Conservation (phyloP, 2,797 vertebrate species). For the Chiroxiphia lanceolata region DNA sequence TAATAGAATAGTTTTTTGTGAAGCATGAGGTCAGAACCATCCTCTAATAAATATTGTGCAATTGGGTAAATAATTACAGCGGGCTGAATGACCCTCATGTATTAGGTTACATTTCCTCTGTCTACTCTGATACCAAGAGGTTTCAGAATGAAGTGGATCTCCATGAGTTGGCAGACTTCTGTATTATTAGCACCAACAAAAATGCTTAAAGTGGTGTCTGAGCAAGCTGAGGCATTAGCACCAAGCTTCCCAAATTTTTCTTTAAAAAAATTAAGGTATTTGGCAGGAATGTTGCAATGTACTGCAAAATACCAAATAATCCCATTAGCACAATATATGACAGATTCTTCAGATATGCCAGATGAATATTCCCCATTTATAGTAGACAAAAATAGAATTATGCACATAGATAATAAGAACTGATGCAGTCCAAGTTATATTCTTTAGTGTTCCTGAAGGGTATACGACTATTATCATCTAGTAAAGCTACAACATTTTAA, state of each 20-base stretch:
- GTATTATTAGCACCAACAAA: not conserved
- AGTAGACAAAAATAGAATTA: not conserved
- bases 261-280: not conserved
- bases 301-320: not conserved
- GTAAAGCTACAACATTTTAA: not conserved
- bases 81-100: not conserved
- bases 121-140: not conserved
- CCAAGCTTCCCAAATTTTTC: not conserved
- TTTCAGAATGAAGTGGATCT: not conserved
- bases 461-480: not conserved
- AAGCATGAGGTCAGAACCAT: not conserved
- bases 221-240: not conserved
- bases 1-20: not conserved
- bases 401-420: constrained; percentile 33
- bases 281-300: not conserved
- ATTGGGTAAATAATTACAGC: not conserved
- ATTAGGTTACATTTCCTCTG: not conserved
- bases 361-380: not conserved
- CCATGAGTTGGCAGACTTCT: not conserved
- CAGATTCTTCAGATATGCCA: not conserved
- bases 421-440: constrained; percentile 41
- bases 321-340: not conserved
- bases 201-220: not conserved
- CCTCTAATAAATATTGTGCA: not conserved
- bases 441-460: constrained; percentile 31